Percentiles rank a stretch among this genome's conserved stretches.
Evolutionary conservation across 2,888 invertebrate species (phyloP).

Genomic region (Watsonalla binaria): DNA sequence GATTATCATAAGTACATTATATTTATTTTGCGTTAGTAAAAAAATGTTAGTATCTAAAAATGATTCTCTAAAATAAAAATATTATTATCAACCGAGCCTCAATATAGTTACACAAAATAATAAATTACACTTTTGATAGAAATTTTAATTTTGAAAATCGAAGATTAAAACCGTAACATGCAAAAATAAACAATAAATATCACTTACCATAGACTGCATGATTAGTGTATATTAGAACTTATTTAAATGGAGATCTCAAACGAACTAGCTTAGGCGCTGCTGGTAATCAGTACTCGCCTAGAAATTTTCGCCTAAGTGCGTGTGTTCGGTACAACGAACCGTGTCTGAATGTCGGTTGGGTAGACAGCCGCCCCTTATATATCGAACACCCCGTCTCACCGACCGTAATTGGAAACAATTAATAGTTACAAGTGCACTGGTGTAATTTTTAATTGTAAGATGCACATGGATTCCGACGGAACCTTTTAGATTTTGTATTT

Average conservation of each 20-base stretch:
- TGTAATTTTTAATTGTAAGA: constrained; percentile 69
- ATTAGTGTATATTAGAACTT: constrained; percentile 57
- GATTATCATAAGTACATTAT: too few relatives aligned
- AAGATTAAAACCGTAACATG: constrained; percentile 8
- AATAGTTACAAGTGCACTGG: constrained; percentile 67
- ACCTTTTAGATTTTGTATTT: constrained; percentile 6
- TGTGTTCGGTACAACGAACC: constrained; percentile 60
- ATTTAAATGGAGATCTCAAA: constrained; percentile 72
- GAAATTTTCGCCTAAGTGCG: constrained; percentile 76
- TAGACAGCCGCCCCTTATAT: constrained; percentile 62
- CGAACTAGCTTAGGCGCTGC: constrained; percentile 76
- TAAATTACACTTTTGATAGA: neutral
- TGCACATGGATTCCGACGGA: constrained; percentile 51
- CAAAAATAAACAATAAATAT: constrained; percentile 7
- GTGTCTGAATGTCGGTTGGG: constrained; percentile 64
- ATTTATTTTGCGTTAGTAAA: too few relatives aligned
- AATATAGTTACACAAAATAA: too few relatives aligned
- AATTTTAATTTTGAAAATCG: constrained; percentile 11
- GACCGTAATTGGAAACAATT: constrained; percentile 75
- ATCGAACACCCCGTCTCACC: constrained; percentile 63
- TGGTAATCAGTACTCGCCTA: constrained; percentile 73
- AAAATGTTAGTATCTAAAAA: too few relatives aligned
- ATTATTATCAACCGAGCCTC: too few relatives aligned
- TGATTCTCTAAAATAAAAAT: too few relatives aligned
- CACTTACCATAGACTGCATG: constrained; percentile 77